Conservation (phyloP, 2,888 invertebrate species). For the Luperina nickerlii region DNA sequence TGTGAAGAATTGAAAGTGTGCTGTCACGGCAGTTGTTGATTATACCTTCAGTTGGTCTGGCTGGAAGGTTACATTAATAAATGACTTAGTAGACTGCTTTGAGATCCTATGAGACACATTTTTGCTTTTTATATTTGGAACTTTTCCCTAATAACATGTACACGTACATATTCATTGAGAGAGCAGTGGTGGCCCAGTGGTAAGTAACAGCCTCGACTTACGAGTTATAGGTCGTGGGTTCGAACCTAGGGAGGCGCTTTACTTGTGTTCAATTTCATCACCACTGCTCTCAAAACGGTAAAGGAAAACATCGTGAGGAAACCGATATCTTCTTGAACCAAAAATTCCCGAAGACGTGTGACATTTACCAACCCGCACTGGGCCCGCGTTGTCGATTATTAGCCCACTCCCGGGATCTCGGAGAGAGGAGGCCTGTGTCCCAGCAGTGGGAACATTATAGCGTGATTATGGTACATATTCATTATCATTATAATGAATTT, state of each 20-base stretch:
- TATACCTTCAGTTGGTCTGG: background rate
- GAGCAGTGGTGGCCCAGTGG: background rate
- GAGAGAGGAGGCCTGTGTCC: no score
- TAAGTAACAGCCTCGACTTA: background rate
- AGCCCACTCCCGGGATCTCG: no score
- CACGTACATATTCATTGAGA: background rate
- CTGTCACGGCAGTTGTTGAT: constrained; percentile 1
- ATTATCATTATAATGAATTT: background rate
- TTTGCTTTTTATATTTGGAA: background rate
- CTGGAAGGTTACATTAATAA: background rate
- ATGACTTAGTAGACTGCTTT: background rate
- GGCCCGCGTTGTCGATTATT: no score
- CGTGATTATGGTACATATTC: background rate
- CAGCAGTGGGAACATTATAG: no score
- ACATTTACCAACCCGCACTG: no score
- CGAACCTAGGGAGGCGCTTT: background rate
- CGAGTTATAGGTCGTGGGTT: background rate
- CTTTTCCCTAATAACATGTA: background rate
- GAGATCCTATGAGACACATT: no score
- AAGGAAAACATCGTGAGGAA: no score
- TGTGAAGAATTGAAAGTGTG: background rate
- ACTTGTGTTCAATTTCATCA: background rate
- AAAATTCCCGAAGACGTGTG: no score
- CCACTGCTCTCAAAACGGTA: background rate
- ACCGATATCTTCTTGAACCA: no score